These are phyloP conservation scores for Synanthedon tipuliformis DNA, from an alignment of 2,888 invertebrate species.

Conservation along the genomic window DNA sequence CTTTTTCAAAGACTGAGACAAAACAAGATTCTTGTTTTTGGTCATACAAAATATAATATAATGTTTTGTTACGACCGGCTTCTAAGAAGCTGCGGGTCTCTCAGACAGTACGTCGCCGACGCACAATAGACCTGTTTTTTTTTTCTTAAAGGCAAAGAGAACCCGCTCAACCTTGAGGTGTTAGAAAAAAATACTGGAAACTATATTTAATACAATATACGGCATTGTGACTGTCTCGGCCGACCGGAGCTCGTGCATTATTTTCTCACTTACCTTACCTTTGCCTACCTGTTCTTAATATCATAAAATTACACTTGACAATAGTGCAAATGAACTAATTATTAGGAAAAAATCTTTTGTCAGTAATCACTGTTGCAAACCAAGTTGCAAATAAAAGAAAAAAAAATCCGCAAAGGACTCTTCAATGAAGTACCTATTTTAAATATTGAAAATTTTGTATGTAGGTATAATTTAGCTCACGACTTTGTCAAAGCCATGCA, in stretches of 20 bases:
- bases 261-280: neutral
- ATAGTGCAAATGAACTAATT: neutral
- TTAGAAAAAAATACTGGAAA: constrained; percentile 44
- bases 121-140: constrained; percentile 56
- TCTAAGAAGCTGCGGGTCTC: constrained; percentile 49
- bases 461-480: too few species aligned
- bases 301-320: constrained; percentile 7
- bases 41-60: neutral
- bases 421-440: too few species aligned
- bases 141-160: constrained; percentile 37
- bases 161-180: constrained; percentile 39
- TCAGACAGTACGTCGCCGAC: constrained; percentile 63
- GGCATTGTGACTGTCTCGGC: constrained; percentile 6
- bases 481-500: too few species aligned
- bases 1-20: too few species aligned
- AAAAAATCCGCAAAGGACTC: too few species aligned
- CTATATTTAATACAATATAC: constrained; percentile 18
- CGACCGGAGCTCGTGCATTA: neutral
- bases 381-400: too few species aligned
- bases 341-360: neutral
- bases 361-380: too few species aligned
- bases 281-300: constrained; percentile 6
- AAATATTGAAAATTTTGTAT: too few species aligned
- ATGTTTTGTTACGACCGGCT: neutral
- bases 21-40: too few species aligned